Base-by-base conservation (phyloP, 2,113 vertebrate species). In the Nesogale talazaci region DNA sequence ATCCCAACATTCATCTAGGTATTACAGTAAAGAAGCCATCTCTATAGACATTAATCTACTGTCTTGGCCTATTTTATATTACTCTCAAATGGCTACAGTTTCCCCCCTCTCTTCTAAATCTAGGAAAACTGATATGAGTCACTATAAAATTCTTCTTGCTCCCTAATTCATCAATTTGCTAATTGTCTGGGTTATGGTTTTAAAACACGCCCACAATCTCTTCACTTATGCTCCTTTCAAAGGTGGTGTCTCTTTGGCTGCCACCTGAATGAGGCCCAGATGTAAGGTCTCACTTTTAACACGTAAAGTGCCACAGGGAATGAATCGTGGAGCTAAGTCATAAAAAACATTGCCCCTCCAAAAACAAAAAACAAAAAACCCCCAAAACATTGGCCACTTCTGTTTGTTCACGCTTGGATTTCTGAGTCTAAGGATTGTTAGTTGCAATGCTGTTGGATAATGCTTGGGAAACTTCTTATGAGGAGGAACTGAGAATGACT, bases 131-230 rank as follows among this genome's bases (percentile, higher is more conserved):
- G 72, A 75, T 75, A 69, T 83, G 76, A 91, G 11, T 70, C 75
- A 80, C 15, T 56, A 27, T 4, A 31, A 86, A 63, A 80, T 57
- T 86, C 34, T 84, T 77, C 38, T 11, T 83, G 16, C 59, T 63
- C 38, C 27, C 10, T 96, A 89, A 83, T 20, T 42, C 5, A n/a
- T 83, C 80, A 80, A 83, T 70, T 84, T 87, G 77, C 36, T 94
- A 9, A 56, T 38, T 69, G 20, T 22, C 59, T 81, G 16, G 46
- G 23, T 20, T 20, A 36, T 69, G 25, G 36, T 83, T 91, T 93
- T 34, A 75, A 88, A 81, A 65, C 57, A 40, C 42, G 31, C 79
- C 36, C 56, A 89, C 27, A 78, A 59, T 67, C 74, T 89, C 14
- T 91, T 83, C 5, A 76, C 34, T 29, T 25, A 6, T 74, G 82